Evolutionary conservation across 2,888 invertebrate species (phyloP).

Genomic region (Strigamia maritima): DNA sequence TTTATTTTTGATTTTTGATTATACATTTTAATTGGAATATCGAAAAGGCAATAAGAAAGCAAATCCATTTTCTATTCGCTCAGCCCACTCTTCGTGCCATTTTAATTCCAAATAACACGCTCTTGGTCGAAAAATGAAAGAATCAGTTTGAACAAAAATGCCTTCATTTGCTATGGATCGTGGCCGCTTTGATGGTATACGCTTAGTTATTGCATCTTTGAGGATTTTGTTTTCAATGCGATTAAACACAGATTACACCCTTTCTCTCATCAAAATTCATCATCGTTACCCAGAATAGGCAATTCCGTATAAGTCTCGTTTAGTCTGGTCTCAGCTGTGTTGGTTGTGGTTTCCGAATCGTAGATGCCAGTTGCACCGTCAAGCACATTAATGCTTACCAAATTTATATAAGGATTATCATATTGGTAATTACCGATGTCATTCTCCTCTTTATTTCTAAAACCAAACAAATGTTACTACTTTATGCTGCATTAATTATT

Average conservation of each 20-base stretch:
- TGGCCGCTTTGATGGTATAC: background rate
- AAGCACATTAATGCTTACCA: background rate
- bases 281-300: background rate
- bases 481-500: background rate
- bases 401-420: slow-evolving; percentile 4
- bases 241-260: background rate
- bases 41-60: background rate
- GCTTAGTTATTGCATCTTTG: background rate
- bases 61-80: slow-evolving; percentile 6
- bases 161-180: background rate
- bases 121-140: slow-evolving; percentile 7
- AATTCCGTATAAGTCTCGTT: background rate
- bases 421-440: background rate
- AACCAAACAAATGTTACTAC: background rate
- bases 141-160: slow-evolving; percentile 17
- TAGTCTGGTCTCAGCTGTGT: background rate
- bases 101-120: slow-evolving; percentile 3
- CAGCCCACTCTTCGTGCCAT: background rate
- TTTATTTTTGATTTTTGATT: background rate
- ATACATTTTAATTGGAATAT: background rate
- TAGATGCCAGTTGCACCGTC: background rate
- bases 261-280: background rate
- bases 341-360: background rate
- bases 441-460: background rate
- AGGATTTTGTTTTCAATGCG: background rate